Conservation (phyloP, 2,113 vertebrate species). For the Actenoides lindsayi region DNA sequence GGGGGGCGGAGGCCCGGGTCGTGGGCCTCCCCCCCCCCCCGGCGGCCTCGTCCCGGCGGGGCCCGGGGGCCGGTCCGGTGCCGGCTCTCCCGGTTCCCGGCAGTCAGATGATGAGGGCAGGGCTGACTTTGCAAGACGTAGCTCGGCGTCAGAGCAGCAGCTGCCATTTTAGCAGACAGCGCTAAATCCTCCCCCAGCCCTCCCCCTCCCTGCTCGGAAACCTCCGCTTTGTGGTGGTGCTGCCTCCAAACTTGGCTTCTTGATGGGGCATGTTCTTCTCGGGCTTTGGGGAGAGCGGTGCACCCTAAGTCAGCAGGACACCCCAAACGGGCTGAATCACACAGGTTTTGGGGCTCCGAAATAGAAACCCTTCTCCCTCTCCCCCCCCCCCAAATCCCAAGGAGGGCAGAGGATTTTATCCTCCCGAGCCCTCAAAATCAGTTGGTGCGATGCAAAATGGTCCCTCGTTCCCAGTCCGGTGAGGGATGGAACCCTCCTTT, state of each 20-base stretch:
- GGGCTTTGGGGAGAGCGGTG: neutral
- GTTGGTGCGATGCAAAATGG: accelerated
- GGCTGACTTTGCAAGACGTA: slow-evolving; percentile 44
- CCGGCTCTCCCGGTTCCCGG: neutral
- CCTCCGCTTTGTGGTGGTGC: neutral
- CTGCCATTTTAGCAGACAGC: slow-evolving; percentile 60
- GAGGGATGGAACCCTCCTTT: neutral
- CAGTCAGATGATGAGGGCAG: slow-evolving; percentile 36
- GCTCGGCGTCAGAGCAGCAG: slow-evolving; percentile 47
- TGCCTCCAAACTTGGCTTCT: neutral
- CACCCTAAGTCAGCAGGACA: neutral
- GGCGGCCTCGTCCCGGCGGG: neutral
- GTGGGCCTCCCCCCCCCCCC: neutral
- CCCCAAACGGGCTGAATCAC: neutral
- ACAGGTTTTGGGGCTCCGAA: neutral
- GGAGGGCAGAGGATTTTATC: neutral
- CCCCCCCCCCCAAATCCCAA: neutral
- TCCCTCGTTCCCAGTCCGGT: accelerated
- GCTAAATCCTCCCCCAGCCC: neutral
- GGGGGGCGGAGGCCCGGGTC: no score
- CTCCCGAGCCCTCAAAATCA: neutral
- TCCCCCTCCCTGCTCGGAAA: no score
- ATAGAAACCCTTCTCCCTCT: neutral
- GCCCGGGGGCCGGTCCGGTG: neutral
- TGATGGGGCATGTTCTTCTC: neutral